Base-by-base conservation (phyloP, 2,113 vertebrate genomes). In the Trichomycterus rosablanca region DNA sequence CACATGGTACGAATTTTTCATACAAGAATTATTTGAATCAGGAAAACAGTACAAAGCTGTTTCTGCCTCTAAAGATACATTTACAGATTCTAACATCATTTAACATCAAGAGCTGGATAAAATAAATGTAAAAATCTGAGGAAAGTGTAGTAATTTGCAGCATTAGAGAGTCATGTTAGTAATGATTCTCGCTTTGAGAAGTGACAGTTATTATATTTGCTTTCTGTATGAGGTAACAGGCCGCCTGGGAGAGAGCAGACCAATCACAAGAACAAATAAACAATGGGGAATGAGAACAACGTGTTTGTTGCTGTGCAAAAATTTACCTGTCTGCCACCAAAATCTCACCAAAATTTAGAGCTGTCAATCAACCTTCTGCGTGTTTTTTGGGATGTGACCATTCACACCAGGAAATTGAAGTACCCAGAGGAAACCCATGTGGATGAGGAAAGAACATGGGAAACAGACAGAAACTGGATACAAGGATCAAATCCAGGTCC, bases 11-110 rank as follows among this genome's bases (percentile, higher is more conserved):
- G 71, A 15, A 1, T 64, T 74, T 68, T 74, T 80, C 14, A 64
- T 34, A 30, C 86, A 85, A 49, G 84, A 86, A n/a, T 66, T 64
- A 8, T 88, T 86, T 1, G 52, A 48, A 35, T 24, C 24, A 48
- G 77, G 44, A 1, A 79, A 87, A 72, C 80, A 85, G 14, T 79
- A 70, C 11, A 20, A 20, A 40, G 48, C 9, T 1, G 18, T 7
- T 35, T 70, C 58, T 65, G 45, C 37, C 18, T 46, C 14, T 40
- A 26, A 19, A 23, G 52, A 30, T 52, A 50, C 11, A 58, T 70
- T 59, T 16, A 26, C 26, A 37, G 22, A 18, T 16, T 66, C 37
- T 14, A 24, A 6, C 68, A 70, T 70, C 12, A 1, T 60, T 9
- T n/a, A 34, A 15, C 7, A 14, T 19, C 23, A 43, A 8, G 39